Evolutionary conservation across 2,797 vertebrate species (phyloP), one percentile per base, ranked within the genome.

Genomic region (Ptychobarbus kaznakovi): DNA sequence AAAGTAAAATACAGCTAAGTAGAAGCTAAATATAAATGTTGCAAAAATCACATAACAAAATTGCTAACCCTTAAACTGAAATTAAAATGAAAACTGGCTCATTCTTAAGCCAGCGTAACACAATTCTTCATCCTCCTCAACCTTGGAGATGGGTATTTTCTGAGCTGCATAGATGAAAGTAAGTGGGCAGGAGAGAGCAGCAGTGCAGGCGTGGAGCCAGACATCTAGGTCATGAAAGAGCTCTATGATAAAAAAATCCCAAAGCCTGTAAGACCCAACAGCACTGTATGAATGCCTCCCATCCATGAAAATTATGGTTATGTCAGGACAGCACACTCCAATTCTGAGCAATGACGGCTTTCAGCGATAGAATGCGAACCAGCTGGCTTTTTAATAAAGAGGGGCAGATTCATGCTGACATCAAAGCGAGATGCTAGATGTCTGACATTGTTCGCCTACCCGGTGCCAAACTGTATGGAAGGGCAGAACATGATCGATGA

Each of bases 201-300:
- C n/a, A 78, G 25, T 78, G 42, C 56, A 70, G 75, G 46, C 79
- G 18, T n/a, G 58, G 74, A 69, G 83, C 76, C 51, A 79, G 49
- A 70, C 51, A 77, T 85, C 32, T 49, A 83, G 79, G 69, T 73
- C 88, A 87, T 80, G 65, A 86, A 83, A 82, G 40, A 51, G 70
- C 53, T 58, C 18, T 72, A 28, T 82, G 80, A 86, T 77, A 38
- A 78, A 84, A 58, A 61, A 85, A 72, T 35, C 22, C 56, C 68
- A 81, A 56, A 86, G 51, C 42, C 61, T 86, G 69, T 63, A 76
- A 81, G 78, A 74, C 56, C 35, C 44, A 42, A 56, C 42, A 83
- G 80, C 61, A 42, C 44, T 4, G 2, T 69, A 79, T 87, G 76
- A 87, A 51, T 73, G 53, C 73, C 28, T 74, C 61, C 22, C 73